Conservation (phyloP, 2,797 vertebrate species). For the Lemur catta region DNA sequence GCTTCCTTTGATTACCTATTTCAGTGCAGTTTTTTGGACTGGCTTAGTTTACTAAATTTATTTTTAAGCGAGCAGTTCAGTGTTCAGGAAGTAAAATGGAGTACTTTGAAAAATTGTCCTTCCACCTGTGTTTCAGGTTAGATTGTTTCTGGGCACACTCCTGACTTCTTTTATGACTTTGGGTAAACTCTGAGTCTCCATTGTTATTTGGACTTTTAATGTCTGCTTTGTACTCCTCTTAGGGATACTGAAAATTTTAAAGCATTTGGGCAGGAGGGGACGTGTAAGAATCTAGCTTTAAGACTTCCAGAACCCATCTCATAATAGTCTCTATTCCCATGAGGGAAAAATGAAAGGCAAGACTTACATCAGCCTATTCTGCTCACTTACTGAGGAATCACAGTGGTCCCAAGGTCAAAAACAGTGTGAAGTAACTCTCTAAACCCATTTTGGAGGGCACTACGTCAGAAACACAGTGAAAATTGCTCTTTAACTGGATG, state of each 20-base stretch:
- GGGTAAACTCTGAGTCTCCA: neutral
- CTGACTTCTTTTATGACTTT: neutral
- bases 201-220: neutral
- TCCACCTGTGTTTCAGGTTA: neutral
- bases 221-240: neutral
- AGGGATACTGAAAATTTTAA: neutral
- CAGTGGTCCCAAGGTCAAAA: conserved; percentile 8
- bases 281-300: conserved; percentile 19
- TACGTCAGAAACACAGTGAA: neutral
- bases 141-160: neutral
- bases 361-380: neutral
- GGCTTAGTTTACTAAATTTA: neutral
- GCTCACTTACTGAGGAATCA: neutral
- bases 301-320: neutral
- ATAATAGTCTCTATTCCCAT: neutral
- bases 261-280: neutral
- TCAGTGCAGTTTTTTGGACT: neutral
- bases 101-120: neutral
- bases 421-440: neutral
- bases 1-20: neutral
- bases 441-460: neutral
- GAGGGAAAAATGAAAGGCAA: conserved; percentile 26
- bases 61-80: neutral
- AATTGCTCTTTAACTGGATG: neutral
- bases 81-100: neutral